Percentiles rank a stretch among this genome's conserved stretches.
These are phyloP conservation scores for Nebria brevicollis DNA, from an alignment of 2,888 invertebrate species.

Conservation along the genomic window DNA sequence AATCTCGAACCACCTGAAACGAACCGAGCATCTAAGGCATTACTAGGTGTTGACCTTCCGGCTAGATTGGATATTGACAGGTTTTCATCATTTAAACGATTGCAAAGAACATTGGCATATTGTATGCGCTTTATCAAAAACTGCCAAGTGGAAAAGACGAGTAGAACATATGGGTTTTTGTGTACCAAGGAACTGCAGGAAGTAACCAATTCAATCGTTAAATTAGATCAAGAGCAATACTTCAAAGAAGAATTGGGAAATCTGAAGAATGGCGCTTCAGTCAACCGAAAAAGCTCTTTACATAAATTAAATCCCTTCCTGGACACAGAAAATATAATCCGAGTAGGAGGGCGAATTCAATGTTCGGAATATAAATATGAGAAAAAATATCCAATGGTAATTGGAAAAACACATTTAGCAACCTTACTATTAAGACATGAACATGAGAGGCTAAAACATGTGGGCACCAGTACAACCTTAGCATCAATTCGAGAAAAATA, in stretches of 20 bases:
- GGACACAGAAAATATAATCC: not conserved
- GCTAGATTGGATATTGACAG: no score
- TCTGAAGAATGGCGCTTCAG: not conserved
- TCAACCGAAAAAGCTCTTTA: not conserved
- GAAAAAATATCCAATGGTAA: no score
- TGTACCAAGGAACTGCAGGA: not conserved
- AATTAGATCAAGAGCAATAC: conserved; percentile 5
- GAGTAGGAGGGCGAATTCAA: no score
- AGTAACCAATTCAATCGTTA: not conserved
- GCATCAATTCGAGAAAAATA: conserved; percentile 11
- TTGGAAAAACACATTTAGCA: no score
- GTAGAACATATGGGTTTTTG: not conserved
- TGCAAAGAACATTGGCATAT: not conserved
- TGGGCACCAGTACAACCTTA: not conserved
- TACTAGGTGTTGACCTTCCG: no score
- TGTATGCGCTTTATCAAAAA: not conserved
- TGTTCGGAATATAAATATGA: no score
- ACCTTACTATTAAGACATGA: no score
- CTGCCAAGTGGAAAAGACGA: not conserved
- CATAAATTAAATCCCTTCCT: conserved; percentile 4
- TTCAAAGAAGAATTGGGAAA: not conserved
- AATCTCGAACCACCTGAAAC: no score
- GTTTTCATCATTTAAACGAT: no score
- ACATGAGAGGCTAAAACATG: no score
- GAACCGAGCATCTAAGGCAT: no score